Percentiles rank a stretch among this genome's conserved stretches.
These are phyloP conservation scores for Psix sp. DNA, from an alignment of 1,140 invertebrate species.

Conservation along the genomic window DNA sequence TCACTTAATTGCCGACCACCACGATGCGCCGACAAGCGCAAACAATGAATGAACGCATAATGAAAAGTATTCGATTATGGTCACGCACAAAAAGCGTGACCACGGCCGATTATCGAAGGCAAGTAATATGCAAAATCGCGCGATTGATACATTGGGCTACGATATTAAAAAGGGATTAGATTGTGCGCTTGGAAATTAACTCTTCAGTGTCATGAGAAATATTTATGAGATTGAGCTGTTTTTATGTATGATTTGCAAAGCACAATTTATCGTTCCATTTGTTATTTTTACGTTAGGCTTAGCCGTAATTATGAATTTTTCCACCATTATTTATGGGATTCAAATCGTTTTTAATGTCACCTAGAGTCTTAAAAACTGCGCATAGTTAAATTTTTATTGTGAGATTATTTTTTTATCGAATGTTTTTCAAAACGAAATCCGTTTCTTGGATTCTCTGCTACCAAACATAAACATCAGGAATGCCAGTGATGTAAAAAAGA, in stretches of 20 bases:
- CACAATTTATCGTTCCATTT: conserved; percentile 4
- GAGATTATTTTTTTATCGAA: too few species aligned
- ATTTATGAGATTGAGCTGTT: neutral
- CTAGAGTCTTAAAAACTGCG: too few species aligned
- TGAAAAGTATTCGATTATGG: conserved; percentile 61
- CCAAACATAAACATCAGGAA: too few species aligned
- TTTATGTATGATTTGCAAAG: neutral
- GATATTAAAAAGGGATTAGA: conserved; percentile 16
- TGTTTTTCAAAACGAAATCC: too few species aligned
- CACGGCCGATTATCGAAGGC: conserved; percentile 29
- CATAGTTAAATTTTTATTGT: too few species aligned
- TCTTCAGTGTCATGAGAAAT: conserved; percentile 7
- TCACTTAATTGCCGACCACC: conserved; percentile 61
- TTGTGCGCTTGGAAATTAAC: conserved; percentile 12
- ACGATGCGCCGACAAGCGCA: conserved; percentile 43
- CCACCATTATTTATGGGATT: neutral
- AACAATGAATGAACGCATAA: conserved; percentile 59
- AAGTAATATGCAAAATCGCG: conserved; percentile 39
- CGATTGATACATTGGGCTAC: conserved; percentile 29
- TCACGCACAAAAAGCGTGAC: conserved; percentile 55
- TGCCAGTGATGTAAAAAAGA: too few species aligned
- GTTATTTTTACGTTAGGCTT: neutral
- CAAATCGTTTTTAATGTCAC: neutral
- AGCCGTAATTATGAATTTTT: neutral
- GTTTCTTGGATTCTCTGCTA: too few species aligned